Evolutionary conservation across 2,888 invertebrate genomes (phyloP), one percentile per base, ranked within the genome.

Genomic region (Drosophila kanekoi): DNA sequence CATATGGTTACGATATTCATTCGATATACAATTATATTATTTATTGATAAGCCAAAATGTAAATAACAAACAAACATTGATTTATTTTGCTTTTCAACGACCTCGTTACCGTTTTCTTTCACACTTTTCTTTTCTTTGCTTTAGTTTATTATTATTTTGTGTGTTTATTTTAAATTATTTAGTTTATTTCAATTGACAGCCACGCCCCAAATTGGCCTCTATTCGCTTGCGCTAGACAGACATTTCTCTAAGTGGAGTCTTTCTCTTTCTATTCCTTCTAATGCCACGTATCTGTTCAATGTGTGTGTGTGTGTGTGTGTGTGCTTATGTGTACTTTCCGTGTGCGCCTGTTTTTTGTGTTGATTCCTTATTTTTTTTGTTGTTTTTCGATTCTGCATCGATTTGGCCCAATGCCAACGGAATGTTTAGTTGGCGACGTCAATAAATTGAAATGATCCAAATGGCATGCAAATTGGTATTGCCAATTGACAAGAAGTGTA

Each of bases 381-480:
- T 62, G 49, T 47, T 74, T 57, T 61, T 67, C 71, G 64, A 71
- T 72, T 74, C 72, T 84, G 82, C 81, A 80, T 80, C 80, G 64
- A 81, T 84, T 84, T 87, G 85, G 85, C 69, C 49, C 4, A 41
- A 3, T 53, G 88, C 85, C 85, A 85, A 69, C 56, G 63, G 66
- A 79, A 85, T 87, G 85, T 87, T 85, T 77, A 60, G 66, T 76
- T 73, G 73, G 73, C 67, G 65, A 67, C 82, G 73, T 81, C 80
- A 72, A 81, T 81, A 67, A 74, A 80, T 84, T 69, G 72, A 84
- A 82, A 82, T 78, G 69, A 86, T 78, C 71, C 73, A 75, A 81
- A 79, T 83, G 72, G 64, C 69, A 72, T 58, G 45, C 66, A 61
- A 72, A 69, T 72, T 59, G 40, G 35, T 28, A 52, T 72, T 52